A percentile compares a stretch with the other conserved stretches of the same genome.
Evolutionary conservation across 2,888 invertebrate genomes (phyloP).

Genomic region (Melangyna quadrimaculata): DNA sequence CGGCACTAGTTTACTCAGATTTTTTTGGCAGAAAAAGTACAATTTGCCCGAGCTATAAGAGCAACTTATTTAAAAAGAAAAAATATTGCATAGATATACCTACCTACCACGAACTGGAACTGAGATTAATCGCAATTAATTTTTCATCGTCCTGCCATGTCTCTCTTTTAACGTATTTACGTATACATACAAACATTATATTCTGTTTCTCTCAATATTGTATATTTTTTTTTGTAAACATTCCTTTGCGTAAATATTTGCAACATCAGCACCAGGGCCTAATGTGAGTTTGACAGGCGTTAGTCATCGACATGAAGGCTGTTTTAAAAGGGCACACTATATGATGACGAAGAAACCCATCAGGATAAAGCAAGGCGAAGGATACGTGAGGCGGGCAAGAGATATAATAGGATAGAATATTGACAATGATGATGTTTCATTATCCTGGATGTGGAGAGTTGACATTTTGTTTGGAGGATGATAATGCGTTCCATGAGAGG

Average conservation of each 20-base stretch:
- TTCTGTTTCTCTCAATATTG: not conserved
- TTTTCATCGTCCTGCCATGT: slow-evolving; percentile 45
- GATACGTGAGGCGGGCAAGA: not conserved
- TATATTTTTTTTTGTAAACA: not conserved
- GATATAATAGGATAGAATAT: not conserved
- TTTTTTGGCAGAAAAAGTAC: no score
- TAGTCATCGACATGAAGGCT: slow-evolving; percentile 35
- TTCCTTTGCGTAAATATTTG: slow-evolving; percentile 55
- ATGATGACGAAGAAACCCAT: slow-evolving; percentile 14
- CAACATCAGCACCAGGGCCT: slow-evolving; percentile 51
- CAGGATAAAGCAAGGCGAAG: not conserved
- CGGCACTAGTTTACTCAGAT: no score
- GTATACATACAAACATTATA: no score
- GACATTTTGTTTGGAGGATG: slow-evolving; percentile 37
- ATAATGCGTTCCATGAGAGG: slow-evolving; percentile 46
- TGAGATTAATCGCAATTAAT: slow-evolving; percentile 68
- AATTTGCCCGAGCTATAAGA: no score
- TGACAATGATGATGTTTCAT: slow-evolving; percentile 59
- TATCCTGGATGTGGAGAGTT: slow-evolving; percentile 58
- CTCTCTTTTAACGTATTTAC: not conserved
- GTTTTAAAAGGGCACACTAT: slow-evolving; percentile 28
- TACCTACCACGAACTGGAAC: slow-evolving; percentile 16
- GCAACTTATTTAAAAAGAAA: not conserved
- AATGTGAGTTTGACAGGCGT: slow-evolving; percentile 51
- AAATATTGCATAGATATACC: no score